phyloP scores from a whole-genome alignment of 2,113 vertebrate genomes.

The Perccottus glenii region DNA sequence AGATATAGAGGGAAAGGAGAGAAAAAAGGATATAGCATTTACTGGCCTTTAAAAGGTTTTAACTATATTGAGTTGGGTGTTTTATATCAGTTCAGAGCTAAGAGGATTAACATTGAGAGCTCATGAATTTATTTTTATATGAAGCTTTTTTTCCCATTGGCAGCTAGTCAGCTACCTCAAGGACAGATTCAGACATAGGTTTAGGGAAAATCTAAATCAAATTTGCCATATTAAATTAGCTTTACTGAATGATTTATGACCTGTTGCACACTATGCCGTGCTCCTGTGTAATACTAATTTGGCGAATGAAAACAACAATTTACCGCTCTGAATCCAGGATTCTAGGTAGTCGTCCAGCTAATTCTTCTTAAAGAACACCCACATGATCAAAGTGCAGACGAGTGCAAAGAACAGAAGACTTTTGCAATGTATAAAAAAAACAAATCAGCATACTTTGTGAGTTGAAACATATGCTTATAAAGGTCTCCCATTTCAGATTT shows the following conservation, averaged over 20 bases:
- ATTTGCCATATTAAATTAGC: constrained; percentile 14
- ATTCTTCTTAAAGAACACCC: constrained; percentile 17
- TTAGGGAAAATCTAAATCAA: constrained; percentile 14
- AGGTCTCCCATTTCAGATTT: constrained; percentile 61
- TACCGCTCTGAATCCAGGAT: constrained; percentile 1
- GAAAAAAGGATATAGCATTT: constrained; percentile 47
- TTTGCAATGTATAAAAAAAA: constrained; percentile 29
- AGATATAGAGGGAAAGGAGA: constrained; percentile 19
- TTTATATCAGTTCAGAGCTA: constrained; percentile 62
- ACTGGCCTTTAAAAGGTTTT: constrained; percentile 54
- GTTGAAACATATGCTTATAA: constrained; percentile 47
- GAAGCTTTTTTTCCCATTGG: constrained; percentile 33
- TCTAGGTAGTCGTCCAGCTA: constrained; percentile 32
- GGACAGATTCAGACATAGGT: constrained; percentile 29
- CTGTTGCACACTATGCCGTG: constrained; percentile 25
- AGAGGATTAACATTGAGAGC: constrained; percentile 59
- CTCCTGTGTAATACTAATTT: background rate
- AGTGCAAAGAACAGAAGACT: constrained; percentile 60
- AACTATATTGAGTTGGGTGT: constrained; percentile 50
- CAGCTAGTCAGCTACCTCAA: constrained; percentile 31
- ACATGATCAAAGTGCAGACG: constrained; percentile 53
- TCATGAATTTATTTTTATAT: constrained; percentile 47
- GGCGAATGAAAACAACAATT: background rate
- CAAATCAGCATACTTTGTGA: background rate
- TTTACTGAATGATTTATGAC: constrained; percentile 30